Evolutionary conservation across 2,888 invertebrate genomes (phyloP).

Genomic region (Phorcus lineatus): DNA sequence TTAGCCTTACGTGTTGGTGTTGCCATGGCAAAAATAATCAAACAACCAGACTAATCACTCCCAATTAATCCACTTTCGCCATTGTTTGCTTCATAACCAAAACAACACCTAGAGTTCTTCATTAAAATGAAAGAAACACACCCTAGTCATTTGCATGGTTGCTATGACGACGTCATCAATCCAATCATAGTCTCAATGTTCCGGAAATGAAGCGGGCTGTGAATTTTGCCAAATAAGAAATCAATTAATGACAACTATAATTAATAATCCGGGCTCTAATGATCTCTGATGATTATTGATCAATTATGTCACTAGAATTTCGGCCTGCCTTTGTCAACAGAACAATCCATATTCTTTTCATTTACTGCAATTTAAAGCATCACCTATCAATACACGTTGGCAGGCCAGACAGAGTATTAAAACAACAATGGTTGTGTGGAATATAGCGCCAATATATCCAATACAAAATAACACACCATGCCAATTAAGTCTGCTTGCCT

Average conservation of each 20-base stretch:
- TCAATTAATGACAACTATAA: conserved; percentile 26
- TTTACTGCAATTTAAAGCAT: conserved; percentile 3
- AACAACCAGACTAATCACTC: neutral
- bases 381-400: neutral
- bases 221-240: conserved; percentile 9
- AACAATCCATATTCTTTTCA: conserved; percentile 8
- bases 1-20: conserved; percentile 7
- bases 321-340: conserved; percentile 1
- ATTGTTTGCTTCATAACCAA: neutral
- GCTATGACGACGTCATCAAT: neutral
- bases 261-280: conserved; percentile 23
- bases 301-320: conserved; percentile 12
- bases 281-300: conserved; percentile 24
- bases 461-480: conserved; percentile 1
- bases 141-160: conserved; percentile 22
- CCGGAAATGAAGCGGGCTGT: conserved; percentile 3
- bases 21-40: neutral
- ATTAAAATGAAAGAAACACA: conserved; percentile 13
- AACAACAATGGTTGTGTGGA: neutral
- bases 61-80: neutral
- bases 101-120: conserved; percentile 10
- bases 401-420: neutral
- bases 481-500: neutral
- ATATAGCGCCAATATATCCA: conserved; percentile 11
- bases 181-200: conserved; percentile 7